phyloP scores from a whole-genome alignment of 2,113 vertebrate species.

The Circaetus cinerascens region DNA sequence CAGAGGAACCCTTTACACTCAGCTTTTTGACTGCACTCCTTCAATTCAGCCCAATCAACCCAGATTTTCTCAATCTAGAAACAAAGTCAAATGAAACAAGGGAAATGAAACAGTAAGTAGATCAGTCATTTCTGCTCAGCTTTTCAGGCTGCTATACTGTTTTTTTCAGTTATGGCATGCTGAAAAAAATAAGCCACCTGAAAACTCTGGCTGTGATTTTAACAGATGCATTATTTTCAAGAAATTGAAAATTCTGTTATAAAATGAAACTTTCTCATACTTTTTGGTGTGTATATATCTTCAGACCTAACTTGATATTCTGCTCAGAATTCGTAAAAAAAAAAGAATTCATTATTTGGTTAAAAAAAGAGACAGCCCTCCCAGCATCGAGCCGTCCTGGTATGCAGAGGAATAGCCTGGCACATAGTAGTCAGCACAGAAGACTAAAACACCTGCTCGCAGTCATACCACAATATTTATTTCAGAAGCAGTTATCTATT shows the following conservation, averaged over 20 bases:
- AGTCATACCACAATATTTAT: background rate
- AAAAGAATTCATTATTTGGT: background rate
- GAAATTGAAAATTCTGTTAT: background rate
- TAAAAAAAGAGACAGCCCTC: background rate
- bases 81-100: background rate
- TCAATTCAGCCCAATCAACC: background rate
- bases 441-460: background rate
- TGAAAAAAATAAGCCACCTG: background rate
- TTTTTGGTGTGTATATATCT: background rate
- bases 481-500: background rate
- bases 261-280: background rate
- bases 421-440: background rate
- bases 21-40: background rate
- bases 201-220: background rate
- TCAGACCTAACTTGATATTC: background rate
- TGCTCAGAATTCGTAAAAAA: background rate
- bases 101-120: background rate
- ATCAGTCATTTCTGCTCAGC: background rate
- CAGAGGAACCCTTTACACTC: background rate
- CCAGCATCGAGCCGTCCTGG: background rate
- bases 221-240: background rate
- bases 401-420: background rate
- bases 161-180: background rate
- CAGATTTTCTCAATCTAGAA: background rate
- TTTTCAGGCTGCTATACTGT: background rate